Percentiles rank a stretch among this genome's conserved stretches.
These are phyloP conservation scores for Porites cylindrica DNA, from an alignment of 92 coral and sea anemone genomes.

Conservation along the genomic window DNA sequence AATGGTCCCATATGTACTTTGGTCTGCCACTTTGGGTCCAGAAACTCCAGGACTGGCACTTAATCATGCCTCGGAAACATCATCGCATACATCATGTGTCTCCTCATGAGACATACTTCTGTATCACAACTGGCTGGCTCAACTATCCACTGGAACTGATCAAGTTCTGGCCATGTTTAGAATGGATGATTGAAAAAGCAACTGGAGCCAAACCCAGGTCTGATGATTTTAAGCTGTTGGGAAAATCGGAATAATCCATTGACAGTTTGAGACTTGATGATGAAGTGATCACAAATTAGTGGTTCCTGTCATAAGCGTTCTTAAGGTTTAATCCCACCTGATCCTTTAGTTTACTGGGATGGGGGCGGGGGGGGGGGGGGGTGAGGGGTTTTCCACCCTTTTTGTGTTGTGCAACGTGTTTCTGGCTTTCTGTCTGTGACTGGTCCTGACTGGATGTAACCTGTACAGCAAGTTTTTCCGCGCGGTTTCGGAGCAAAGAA, in stretches of 20 bases:
- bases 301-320: too few relatives aligned
- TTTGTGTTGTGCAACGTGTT: too few relatives aligned
- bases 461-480: too few relatives aligned
- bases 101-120: constrained; percentile 96
- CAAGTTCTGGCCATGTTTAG: constrained; percentile 82
- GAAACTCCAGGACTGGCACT: constrained; percentile 88
- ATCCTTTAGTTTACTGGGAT: too few relatives aligned
- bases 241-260: constrained; percentile 45
- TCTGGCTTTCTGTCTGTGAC: too few relatives aligned
- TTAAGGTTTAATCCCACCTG: too few relatives aligned
- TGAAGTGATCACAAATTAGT: too few relatives aligned
- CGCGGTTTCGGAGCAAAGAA: too few relatives aligned
- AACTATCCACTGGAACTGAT: constrained; percentile 94
- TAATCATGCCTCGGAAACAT: constrained; percentile 89
- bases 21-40: constrained; percentile 97
- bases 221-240: constrained; percentile 87
- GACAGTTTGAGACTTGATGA: too few relatives aligned
- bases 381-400: too few relatives aligned
- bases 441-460: too few relatives aligned
- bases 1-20: constrained; percentile 98
- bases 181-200: constrained; percentile 77
- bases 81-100: constrained; percentile 96
- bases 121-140: constrained; percentile 98
- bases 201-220: constrained; percentile 86
- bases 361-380: too few relatives aligned